These are phyloP conservation scores for Neodiprion lecontei DNA, from an alignment of 1,140 invertebrate genomes.

Conservation along the genomic window DNA sequence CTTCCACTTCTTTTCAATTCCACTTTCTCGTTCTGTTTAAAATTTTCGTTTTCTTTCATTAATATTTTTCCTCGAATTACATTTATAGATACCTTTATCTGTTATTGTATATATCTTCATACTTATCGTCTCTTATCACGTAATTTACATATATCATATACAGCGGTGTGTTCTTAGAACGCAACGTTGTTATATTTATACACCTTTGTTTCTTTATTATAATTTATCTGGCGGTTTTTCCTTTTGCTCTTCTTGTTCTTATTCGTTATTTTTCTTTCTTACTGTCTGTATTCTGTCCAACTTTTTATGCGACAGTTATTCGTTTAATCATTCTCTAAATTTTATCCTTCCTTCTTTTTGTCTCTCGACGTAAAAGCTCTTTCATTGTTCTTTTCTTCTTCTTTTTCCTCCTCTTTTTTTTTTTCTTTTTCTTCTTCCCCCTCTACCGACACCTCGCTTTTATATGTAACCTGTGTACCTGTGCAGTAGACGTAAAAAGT, in stretches of 20 bases:
- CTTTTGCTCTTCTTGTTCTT: constrained; percentile 28
- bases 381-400: constrained; percentile 12
- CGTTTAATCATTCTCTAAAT: constrained; percentile 6
- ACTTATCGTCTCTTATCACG: constrained; percentile 28
- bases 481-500: no score
- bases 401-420: neutral
- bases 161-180: no score
- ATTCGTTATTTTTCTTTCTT: constrained; percentile 26
- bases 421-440: constrained; percentile 13
- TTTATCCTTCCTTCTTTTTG: constrained; percentile 7
- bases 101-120: constrained; percentile 4
- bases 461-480: neutral
- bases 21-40: constrained; percentile 18
- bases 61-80: no score
- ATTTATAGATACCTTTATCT: neutral
- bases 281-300: neutral
- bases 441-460: neutral
- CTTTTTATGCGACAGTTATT: neutral
- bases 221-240: constrained; percentile 25
- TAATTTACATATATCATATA: constrained; percentile 13
- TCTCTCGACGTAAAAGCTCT: constrained; percentile 1
- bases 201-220: neutral
- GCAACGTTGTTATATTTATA: no score
- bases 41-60: neutral
- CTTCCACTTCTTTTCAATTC: constrained; percentile 18